Evolutionary conservation across 2,888 invertebrate species (phyloP).

Genomic region (Chymomyza amoena): DNA sequence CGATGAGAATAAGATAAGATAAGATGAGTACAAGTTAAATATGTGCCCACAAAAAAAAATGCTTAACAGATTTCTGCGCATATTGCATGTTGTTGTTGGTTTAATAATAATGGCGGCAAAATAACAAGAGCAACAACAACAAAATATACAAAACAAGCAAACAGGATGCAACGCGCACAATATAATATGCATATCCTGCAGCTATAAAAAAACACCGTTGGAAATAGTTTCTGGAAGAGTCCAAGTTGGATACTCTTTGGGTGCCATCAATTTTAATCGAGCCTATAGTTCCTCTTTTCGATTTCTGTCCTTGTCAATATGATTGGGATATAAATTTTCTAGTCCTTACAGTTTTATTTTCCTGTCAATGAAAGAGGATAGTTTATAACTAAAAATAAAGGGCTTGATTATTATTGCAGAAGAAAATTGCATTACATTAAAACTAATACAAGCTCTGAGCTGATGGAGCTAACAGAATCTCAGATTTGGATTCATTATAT

Average conservation of each 20-base stretch:
- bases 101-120: neutral
- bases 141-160: slow-evolving; percentile 19
- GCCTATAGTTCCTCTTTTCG: no score
- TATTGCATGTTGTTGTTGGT: slow-evolving; percentile 34
- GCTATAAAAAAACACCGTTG: neutral
- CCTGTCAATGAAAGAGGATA: no score
- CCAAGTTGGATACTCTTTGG: neutral
- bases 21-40: neutral
- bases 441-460: no score
- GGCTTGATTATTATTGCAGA: no score
- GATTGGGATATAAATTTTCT: no score
- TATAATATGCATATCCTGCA: slow-evolving; percentile 66
- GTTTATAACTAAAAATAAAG: no score
- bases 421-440: no score
- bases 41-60: slow-evolving; percentile 28
- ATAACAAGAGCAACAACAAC: slow-evolving; percentile 12
- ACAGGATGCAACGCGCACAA: slow-evolving; percentile 46
- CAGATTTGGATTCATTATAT: no score
- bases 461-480: no score
- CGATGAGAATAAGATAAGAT: neutral
- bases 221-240: neutral
- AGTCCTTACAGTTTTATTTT: no score
- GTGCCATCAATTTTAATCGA: neutral
- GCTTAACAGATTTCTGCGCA: slow-evolving; percentile 61
- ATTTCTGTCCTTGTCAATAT: no score